Evolutionary conservation across 2,888 invertebrate species (phyloP), one percentile per base, ranked within the genome.

Genomic region (Acrobasis consociella): DNA sequence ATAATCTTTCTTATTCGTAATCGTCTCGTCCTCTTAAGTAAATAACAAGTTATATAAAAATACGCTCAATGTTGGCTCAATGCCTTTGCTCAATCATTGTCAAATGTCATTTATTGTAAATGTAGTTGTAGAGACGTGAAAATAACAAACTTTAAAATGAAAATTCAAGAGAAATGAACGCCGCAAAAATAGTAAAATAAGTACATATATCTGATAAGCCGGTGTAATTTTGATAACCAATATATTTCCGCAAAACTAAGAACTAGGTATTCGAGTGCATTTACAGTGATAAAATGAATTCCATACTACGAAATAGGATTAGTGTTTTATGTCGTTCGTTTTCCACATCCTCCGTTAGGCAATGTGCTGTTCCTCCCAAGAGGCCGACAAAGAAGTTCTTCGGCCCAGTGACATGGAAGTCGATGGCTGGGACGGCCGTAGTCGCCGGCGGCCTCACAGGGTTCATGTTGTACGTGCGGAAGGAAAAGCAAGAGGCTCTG

Each of bases 401-500:
- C 68, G 94, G 94, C 0, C 96, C 97, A 0, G 94, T 98, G 72
- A 94, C 97, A 68, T 98, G 98, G 98, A 96, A 95, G 80, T 96
- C 95, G 67, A 89, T 97, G 67, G 89, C 93, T 9, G 89, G 95
- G 22, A 95, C 96, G 0, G 93, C 94, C 0, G 90, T 94, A 0
- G 77, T 96, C 1, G 97, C 96, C 1, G 94, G 95, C 2, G 93
- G 94, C 0, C 84, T 97, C 52, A 84, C 96, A 3, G 94, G 89
- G 0, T 96, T 95, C 75, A 95, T 98, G 95, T 87, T 95, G 67
- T 97, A 97, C 79, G 91, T 98, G 1, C 96, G 96, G 82, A 93
- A 93, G 62, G 95, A 97, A 81, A 98, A 98, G 83, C 97, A 98
- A 80, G 93, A 93, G 67, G 93, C 94, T 7, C 72, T 95, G 9